phyloP scores from a whole-genome alignment of 2,797 vertebrate genomes.

The Lophotriccus pileatus region DNA sequence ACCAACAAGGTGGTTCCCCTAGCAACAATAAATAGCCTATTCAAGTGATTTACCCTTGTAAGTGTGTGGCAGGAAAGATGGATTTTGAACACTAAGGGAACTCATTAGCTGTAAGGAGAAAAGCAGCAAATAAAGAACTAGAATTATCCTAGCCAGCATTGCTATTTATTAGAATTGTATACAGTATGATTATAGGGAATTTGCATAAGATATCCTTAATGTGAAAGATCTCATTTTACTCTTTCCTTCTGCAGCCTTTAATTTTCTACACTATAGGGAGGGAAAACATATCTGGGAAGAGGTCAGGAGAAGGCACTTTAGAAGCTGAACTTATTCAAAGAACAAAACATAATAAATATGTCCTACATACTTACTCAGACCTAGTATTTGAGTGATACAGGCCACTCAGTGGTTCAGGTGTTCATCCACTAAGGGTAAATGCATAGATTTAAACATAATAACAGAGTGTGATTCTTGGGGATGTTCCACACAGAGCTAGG shows the following conservation, averaged over 20 bases:
- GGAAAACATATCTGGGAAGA: neutral
- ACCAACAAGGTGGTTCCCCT: slow-evolving; percentile 36
- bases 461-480: neutral
- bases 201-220: neutral
- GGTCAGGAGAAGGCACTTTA: neutral
- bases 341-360: neutral
- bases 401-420: neutral
- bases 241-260: neutral
- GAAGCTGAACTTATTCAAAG: no score
- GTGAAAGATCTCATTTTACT: neutral
- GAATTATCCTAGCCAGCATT: neutral
- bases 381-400: neutral
- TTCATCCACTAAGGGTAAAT: neutral
- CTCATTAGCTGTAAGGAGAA: neutral
- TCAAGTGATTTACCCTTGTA: slow-evolving; percentile 35
- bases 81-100: neutral
- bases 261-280: neutral
- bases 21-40: slow-evolving; percentile 53
- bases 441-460: neutral
- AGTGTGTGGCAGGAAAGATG: neutral
- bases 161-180: neutral
- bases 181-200: neutral
- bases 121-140: neutral
- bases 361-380: neutral
- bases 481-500: neutral